Percentiles rank a stretch among this genome's conserved stretches.
These are phyloP conservation scores for Drosophila niveifrons DNA, from an alignment of 2,888 invertebrate genomes.

Conservation along the genomic window DNA sequence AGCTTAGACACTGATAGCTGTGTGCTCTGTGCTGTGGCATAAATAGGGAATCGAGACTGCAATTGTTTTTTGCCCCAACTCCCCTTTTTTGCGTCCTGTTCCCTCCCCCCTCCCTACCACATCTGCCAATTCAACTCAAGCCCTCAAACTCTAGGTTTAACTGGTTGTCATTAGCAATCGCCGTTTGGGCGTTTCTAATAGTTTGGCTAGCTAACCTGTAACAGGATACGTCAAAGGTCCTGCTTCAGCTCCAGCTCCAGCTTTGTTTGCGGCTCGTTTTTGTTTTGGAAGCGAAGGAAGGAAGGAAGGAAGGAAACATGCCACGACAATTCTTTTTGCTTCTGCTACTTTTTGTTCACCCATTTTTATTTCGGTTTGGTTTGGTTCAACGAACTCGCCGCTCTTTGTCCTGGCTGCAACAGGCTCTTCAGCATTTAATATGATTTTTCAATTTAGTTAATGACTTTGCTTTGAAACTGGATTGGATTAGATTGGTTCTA, in stretches of 20 bases:
- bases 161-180: slow-evolving; percentile 72
- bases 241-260: neutral
- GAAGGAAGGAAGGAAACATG: slow-evolving; percentile 39
- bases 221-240: slow-evolving; percentile 30
- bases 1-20: neutral
- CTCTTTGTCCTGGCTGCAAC: slow-evolving; percentile 32
- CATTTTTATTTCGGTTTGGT: slow-evolving; percentile 45
- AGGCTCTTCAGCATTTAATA: slow-evolving; percentile 46
- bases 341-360: slow-evolving; percentile 10
- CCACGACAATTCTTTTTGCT: slow-evolving; percentile 46
- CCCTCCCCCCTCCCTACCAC: neutral
- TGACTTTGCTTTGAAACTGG: slow-evolving; percentile 56
- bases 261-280: slow-evolving; percentile 41
- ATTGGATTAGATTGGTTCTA: neutral
- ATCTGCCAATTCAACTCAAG: neutral
- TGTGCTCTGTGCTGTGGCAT: neutral
- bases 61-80: neutral
- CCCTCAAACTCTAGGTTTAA: slow-evolving; percentile 1
- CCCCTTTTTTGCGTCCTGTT: neutral
- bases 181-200: slow-evolving; percentile 46
- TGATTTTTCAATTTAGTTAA: slow-evolving; percentile 74
- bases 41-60: too few relatives aligned
- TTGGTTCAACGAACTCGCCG: slow-evolving; percentile 69
- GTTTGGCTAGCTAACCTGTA: slow-evolving; percentile 34
- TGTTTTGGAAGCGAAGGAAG: slow-evolving; percentile 7